Conservation (phyloP, 2,113 vertebrate species). For the mouse (Mus musculus) region DNA sequence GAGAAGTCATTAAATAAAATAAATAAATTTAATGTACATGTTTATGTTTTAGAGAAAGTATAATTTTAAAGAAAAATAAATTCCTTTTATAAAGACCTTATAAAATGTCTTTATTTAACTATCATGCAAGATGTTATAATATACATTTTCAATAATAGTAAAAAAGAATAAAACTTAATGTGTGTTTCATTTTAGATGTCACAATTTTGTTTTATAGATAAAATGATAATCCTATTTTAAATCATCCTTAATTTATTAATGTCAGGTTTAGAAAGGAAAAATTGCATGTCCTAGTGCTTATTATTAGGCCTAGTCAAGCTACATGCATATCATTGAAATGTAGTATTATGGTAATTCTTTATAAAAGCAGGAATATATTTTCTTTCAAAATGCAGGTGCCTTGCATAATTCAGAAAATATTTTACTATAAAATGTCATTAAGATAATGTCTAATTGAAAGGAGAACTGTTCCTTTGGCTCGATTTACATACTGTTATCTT, state of each 20-base stretch:
- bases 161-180: not conserved
- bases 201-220: not conserved
- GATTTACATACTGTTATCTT: not conserved
- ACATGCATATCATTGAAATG: not conserved
- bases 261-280: not conserved
- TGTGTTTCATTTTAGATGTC: not conserved
- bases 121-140: not conserved
- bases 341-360: not conserved
- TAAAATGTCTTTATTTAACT: not conserved
- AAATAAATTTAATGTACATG: not conserved
- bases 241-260: not conserved
- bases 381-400: not conserved
- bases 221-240: not conserved
- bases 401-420: not conserved
- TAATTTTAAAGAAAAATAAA: not conserved
- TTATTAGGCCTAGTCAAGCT: not conserved
- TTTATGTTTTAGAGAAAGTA: not conserved
- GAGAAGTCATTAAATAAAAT: not conserved
- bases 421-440: not conserved
- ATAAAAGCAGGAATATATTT: not conserved
- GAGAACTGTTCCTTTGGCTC: not conserved
- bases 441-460: slow-evolving; percentile 6
- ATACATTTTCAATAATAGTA: not conserved
- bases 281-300: not conserved
- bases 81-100: not conserved